Evolutionary conservation across 2,888 invertebrate species (phyloP).

Genomic region (Coenonympha arcania): DNA sequence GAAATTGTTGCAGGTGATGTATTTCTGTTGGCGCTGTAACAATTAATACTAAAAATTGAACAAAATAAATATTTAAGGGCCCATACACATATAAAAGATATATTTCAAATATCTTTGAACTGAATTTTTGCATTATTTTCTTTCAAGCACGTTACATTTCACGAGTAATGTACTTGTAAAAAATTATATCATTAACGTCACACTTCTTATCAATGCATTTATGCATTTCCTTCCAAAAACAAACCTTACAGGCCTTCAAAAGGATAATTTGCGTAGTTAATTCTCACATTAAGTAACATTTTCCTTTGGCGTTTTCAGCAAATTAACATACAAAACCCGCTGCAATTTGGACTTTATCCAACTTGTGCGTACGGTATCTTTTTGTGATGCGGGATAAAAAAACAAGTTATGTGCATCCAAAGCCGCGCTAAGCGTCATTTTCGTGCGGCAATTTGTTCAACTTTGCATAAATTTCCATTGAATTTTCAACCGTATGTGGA

Average conservation of each 20-base stretch:
- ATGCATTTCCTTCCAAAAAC: conserved; percentile 19
- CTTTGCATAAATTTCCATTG: not conserved
- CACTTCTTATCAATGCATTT: conserved; percentile 18
- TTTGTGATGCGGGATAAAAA: conserved; percentile 2
- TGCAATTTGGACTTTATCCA: conserved; percentile 11
- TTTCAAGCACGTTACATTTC: not conserved
- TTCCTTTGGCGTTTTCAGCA: conserved; percentile 6
- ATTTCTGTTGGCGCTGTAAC: too few species aligned
- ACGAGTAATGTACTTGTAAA: not conserved
- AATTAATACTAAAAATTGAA: too few species aligned
- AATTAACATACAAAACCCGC: not conserved
- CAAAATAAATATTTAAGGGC: too few species aligned
- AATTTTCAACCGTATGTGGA: not conserved
- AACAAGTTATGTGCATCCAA: conserved; percentile 23
- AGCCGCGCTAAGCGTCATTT: conserved; percentile 2
- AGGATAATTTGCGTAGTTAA: conserved; percentile 18
- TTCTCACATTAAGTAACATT: conserved; percentile 15
- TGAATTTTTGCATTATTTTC: too few species aligned
- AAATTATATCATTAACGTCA: conserved; percentile 9
- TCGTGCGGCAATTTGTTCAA: conserved; percentile 8
- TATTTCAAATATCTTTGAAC: too few species aligned
- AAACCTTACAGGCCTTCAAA: conserved; percentile 14
- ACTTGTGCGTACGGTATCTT: conserved; percentile 1
- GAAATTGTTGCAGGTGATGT: too few species aligned
- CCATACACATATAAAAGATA: too few species aligned